Percentiles rank a stretch among this genome's conserved stretches.
Evolutionary conservation across 2,888 invertebrate genomes (phyloP).

Genomic region (Conistra vaccinii): DNA sequence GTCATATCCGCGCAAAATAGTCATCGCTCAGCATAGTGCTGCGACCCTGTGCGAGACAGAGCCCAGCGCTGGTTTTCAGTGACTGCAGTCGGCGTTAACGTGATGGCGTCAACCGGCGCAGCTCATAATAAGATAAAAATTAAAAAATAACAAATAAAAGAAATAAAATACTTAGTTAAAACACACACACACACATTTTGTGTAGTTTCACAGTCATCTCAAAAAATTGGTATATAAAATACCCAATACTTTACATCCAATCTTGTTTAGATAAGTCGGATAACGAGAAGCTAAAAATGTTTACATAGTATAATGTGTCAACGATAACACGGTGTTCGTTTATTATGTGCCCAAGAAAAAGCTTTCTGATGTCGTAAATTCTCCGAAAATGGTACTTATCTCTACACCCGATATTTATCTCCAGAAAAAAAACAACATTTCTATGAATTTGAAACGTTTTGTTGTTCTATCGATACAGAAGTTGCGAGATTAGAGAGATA

Average conservation of each 20-base stretch:
- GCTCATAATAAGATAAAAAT: too few species aligned
- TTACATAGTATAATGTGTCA: slow-evolving; percentile 59
- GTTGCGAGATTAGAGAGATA: slow-evolving; percentile 48
- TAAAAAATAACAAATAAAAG: too few species aligned
- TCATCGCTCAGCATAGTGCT: too few species aligned
- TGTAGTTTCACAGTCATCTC: neutral
- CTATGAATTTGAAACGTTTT: slow-evolving; percentile 55
- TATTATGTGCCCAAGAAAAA: slow-evolving; percentile 55
- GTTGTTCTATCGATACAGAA: slow-evolving; percentile 57
- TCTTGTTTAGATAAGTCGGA: slow-evolving; percentile 42
- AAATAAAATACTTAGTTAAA: too few species aligned
- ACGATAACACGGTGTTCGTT: slow-evolving; percentile 47
- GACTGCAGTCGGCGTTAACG: too few species aligned
- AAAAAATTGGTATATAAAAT: neutral
- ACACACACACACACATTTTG: too few species aligned
- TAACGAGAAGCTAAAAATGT: slow-evolving; percentile 51
- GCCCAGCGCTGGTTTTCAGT: too few species aligned
- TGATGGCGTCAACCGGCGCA: too few species aligned
- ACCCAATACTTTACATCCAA: slow-evolving; percentile 13
- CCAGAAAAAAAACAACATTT: slow-evolving; percentile 31
- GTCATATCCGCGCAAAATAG: too few species aligned
- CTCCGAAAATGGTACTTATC: slow-evolving; percentile 57
- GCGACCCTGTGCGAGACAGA: too few species aligned
- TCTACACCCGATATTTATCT: slow-evolving; percentile 44
- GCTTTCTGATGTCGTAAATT: slow-evolving; percentile 57